These are phyloP conservation scores for Cartodere bifasciata DNA, from an alignment of 2,888 invertebrate genomes.

Conservation along the genomic window DNA sequence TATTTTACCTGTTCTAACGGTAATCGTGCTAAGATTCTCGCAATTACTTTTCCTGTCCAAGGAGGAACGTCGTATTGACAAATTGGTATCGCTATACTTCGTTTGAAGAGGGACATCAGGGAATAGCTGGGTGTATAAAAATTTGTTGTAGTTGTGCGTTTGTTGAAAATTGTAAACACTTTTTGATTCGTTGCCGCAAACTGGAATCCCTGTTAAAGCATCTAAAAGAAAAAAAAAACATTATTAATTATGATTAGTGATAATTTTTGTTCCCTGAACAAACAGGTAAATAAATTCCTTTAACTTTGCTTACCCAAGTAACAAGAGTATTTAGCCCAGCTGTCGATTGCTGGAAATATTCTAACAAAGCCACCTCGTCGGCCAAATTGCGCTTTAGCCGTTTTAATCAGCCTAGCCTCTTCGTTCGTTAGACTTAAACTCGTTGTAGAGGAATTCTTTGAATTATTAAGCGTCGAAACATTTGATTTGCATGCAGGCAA, in stretches of 20 bases:
- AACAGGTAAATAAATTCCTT: no score
- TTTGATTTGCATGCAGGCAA: slow-evolving; percentile 30
- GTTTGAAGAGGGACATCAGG: slow-evolving; percentile 37
- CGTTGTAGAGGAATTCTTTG: slow-evolving; percentile 4
- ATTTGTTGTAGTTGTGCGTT: slow-evolving; percentile 64
- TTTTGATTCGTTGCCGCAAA: slow-evolving; percentile 47
- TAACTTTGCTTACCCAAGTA: slow-evolving; percentile 54
- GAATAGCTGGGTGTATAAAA: slow-evolving; percentile 62
- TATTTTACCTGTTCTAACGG: no score
- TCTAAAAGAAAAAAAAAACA: slow-evolving; percentile 36
- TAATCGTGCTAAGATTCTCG: slow-evolving; percentile 23
- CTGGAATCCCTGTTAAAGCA: slow-evolving; percentile 60
- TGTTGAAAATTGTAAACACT: slow-evolving; percentile 44
- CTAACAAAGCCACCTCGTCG: slow-evolving; percentile 79
- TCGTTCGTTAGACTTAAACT: slow-evolving; percentile 49
- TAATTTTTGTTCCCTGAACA: no score
- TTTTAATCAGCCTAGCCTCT: slow-evolving; percentile 63
- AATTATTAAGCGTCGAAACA: no score
- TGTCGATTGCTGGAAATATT: slow-evolving; percentile 81
- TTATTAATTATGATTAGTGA: background rate
- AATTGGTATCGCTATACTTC: slow-evolving; percentile 18
- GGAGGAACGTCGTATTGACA: no score
- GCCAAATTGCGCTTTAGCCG: slow-evolving; percentile 65
- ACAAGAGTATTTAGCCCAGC: slow-evolving; percentile 71
- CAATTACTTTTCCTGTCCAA: slow-evolving; percentile 25